Conservation (phyloP, 2,113 vertebrate species). For the Oceanites oceanicus region DNA sequence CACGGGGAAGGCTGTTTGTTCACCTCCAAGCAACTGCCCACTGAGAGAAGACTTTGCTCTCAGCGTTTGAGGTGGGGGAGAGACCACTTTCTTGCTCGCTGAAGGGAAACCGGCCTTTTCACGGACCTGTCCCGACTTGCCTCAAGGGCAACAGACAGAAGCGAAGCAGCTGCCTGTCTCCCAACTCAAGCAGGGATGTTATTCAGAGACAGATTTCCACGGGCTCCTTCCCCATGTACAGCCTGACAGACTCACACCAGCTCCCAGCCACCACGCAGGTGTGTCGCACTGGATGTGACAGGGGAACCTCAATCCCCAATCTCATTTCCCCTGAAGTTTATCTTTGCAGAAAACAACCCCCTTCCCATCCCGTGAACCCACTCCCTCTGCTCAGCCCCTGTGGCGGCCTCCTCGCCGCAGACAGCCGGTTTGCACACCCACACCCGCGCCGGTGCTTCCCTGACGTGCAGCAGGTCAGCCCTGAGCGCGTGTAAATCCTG, state of each 20-base stretch:
- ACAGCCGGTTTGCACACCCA: not conserved
- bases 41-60: not conserved
- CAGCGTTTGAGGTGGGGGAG: not conserved
- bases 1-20: not conserved
- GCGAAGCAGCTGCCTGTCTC: not conserved
- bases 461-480: not conserved
- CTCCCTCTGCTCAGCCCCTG: not conserved
- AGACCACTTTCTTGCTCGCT: not conserved
- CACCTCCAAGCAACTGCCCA: not conserved
- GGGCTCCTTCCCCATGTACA: not conserved
- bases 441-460: not conserved
- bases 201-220: not conserved
- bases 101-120: not conserved
- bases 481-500: not conserved
- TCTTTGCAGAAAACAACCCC: not conserved
- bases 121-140: not conserved
- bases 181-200: rapidly evolving
- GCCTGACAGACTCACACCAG: not conserved
- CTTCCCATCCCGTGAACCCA: no score
- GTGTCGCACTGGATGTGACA: rapidly evolving
- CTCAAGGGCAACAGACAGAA: not conserved
- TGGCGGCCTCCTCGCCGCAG: no score
- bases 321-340: not conserved
- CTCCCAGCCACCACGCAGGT: rapidly evolving
- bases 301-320: not conserved